Percentiles rank a stretch among this genome's conserved stretches.
Evolutionary conservation across 2,888 invertebrate species (phyloP).

Genomic region (Pammene fasciana): DNA sequence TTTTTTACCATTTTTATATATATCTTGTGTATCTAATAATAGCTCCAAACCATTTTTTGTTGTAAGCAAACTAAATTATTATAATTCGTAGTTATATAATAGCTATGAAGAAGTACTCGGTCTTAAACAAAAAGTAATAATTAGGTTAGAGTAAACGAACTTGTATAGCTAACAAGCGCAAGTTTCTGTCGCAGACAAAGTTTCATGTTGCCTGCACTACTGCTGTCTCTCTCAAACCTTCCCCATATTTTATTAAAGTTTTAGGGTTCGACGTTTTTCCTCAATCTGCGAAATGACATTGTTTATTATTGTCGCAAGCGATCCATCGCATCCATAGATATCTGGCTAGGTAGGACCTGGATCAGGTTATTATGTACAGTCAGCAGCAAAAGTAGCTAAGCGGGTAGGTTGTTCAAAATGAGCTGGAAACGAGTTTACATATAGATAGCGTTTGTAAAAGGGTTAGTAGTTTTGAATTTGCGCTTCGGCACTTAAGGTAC

Average conservation of each 20-base stretch:
- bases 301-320: conserved; percentile 26
- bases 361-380: too few relatives aligned
- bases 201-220: conserved; percentile 21
- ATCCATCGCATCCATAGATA: neutral
- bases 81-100: neutral
- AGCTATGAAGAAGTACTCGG: neutral
- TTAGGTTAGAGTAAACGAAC: conserved; percentile 33
- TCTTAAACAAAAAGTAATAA: conserved; percentile 35
- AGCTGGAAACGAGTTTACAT: too few relatives aligned
- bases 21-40: too few relatives aligned
- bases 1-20: too few relatives aligned
- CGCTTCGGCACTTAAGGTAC: too few relatives aligned
- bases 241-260: conserved; percentile 38
- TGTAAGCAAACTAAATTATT: neutral
- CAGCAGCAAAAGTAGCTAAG: too few relatives aligned
- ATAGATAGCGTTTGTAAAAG: too few relatives aligned
- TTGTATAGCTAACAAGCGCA: conserved; percentile 30
- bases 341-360: neutral
- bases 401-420: too few relatives aligned
- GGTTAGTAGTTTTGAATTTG: too few relatives aligned
- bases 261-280: conserved; percentile 31
- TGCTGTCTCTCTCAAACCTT: conserved; percentile 27
- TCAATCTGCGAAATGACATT: conserved; percentile 31
- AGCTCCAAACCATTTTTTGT: neutral
- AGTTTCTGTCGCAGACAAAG: conserved; percentile 29